Evolutionary conservation across 2,113 vertebrate species (phyloP).

Genomic region (Plestiodon gilberti): DNA sequence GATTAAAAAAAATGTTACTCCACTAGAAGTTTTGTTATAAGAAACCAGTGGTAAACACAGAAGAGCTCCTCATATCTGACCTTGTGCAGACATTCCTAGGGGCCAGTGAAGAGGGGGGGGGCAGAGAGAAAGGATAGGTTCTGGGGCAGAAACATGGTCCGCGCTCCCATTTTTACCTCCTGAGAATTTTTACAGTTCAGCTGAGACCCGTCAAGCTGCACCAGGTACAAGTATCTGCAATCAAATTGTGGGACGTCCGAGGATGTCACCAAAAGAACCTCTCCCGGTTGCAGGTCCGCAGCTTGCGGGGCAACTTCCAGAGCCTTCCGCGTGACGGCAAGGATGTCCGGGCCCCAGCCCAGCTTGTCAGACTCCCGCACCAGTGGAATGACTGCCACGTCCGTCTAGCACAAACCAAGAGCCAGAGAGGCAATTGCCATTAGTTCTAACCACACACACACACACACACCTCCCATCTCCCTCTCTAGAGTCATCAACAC

Average conservation of each 20-base stretch:
- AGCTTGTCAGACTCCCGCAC: background rate
- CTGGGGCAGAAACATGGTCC: background rate
- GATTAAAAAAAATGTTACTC: too few species aligned
- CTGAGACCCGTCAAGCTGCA: background rate
- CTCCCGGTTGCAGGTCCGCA: background rate
- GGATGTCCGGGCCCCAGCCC: background rate
- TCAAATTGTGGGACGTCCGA: background rate
- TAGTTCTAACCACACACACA: background rate
- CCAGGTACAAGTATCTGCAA: background rate
- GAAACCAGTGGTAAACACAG: background rate
- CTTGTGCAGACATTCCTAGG: background rate
- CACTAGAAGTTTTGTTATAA: too few species aligned
- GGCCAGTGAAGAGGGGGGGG: background rate
- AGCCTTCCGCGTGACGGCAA: background rate
- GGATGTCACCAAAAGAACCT: background rate
- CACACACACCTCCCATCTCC: too few species aligned
- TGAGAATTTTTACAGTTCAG: background rate
- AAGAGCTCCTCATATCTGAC: background rate
- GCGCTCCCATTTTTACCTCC: background rate
- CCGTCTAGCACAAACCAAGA: conserved; percentile 1
- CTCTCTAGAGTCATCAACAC: too few species aligned
- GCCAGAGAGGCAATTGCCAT: background rate
- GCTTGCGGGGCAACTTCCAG: background rate
- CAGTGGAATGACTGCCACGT: conserved; percentile 15
- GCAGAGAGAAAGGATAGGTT: background rate